Evolutionary conservation across 2,888 invertebrate species (phyloP).

Genomic region (Eilema caniola): DNA sequence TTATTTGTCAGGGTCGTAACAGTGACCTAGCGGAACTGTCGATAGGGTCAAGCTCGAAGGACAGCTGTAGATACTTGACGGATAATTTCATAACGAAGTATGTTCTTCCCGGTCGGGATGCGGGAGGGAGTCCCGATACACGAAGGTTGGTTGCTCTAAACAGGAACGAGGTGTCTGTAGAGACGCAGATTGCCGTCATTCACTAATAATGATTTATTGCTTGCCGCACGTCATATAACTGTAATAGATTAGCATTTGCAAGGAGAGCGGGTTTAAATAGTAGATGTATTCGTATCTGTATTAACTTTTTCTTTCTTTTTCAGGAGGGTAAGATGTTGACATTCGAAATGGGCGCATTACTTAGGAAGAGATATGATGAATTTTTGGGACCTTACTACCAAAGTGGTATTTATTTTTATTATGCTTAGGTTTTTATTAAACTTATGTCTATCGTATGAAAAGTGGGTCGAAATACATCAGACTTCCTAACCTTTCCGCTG

Average conservation of each 20-base stretch:
- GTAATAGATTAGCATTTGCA: slow-evolving; percentile 53
- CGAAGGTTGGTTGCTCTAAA: slow-evolving; percentile 76
- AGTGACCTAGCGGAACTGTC: slow-evolving; percentile 59
- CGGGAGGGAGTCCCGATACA: slow-evolving; percentile 66
- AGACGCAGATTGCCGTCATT: slow-evolving; percentile 70
- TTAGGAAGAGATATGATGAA: slow-evolving; percentile 83
- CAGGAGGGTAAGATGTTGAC: slow-evolving; percentile 87
- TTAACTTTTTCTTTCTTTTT: slow-evolving; percentile 34
- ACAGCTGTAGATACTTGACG: slow-evolving; percentile 56
- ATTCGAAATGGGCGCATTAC: slow-evolving; percentile 85
- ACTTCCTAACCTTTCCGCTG: neutral
- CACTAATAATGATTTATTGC: slow-evolving; percentile 83
- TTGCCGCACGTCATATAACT: slow-evolving; percentile 58
- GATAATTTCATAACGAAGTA: slow-evolving; percentile 73
- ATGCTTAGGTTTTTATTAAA: too few species aligned
- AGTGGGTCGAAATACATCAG: neutral
- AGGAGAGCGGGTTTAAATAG: slow-evolving; percentile 30
- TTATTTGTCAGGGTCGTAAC: slow-evolving; percentile 44
- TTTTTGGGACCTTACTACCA: slow-evolving; percentile 82
- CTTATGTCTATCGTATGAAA: neutral
- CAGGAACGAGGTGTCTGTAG: slow-evolving; percentile 74
- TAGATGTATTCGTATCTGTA: neutral
- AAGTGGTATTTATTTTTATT: slow-evolving; percentile 61
- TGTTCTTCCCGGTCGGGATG: slow-evolving; percentile 70
- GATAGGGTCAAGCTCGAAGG: slow-evolving; percentile 57